Evolutionary conservation across 2,113 vertebrate species (phyloP).

Genomic region (Campylomormyrus numenius): DNA sequence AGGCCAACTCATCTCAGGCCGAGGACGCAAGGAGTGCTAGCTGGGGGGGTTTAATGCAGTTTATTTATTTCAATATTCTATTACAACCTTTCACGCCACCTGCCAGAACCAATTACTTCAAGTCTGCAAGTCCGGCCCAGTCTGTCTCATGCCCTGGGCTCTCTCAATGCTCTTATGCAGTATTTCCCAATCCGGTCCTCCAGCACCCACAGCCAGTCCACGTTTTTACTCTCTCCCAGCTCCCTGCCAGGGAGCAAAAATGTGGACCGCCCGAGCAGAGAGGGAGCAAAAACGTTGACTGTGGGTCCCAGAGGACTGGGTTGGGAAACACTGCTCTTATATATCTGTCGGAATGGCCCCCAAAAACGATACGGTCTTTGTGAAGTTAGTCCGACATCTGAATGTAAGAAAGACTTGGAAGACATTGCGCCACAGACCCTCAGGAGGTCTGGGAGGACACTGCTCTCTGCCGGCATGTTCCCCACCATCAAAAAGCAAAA

Average conservation of each 20-base stretch:
- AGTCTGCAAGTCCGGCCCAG: background rate
- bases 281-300: background rate
- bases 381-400: background rate
- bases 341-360: slow-evolving; percentile 11
- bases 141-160: background rate
- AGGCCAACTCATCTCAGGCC: background rate
- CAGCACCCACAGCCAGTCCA: background rate
- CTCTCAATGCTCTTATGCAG: slow-evolving; percentile 5
- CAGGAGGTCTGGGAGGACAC: background rate
- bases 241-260: background rate
- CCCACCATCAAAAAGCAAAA: background rate
- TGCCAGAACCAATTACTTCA: background rate
- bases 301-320: background rate
- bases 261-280: background rate
- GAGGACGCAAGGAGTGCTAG: slow-evolving; percentile 25
- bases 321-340: slow-evolving; percentile 18
- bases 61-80: slow-evolving; percentile 35
- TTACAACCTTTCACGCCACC: slow-evolving; percentile 32
- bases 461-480: background rate
- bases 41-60: slow-evolving; percentile 29
- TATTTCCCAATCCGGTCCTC: background rate
- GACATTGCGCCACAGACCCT: too few species aligned
- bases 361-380: background rate
- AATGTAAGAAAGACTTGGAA: background rate
- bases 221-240: background rate